Conservation (phyloP, 1,140 invertebrate genomes). For the Spodoptera litura region DNA sequence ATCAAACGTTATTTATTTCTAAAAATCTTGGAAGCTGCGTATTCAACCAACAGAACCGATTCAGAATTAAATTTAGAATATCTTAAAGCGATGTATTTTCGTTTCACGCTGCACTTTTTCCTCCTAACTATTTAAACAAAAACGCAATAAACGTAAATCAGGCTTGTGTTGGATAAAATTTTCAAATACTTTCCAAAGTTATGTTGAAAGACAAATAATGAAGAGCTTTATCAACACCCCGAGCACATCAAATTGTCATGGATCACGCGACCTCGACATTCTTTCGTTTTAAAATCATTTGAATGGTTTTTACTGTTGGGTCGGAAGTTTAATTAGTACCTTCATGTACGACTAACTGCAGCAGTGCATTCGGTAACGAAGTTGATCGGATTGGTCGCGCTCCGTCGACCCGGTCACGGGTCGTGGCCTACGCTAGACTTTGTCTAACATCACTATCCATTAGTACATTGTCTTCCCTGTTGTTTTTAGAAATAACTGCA, state of each 20-base stretch:
- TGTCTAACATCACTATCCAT: conserved; percentile 43
- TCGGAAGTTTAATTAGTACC: conserved; percentile 14
- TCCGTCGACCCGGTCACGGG: conserved; percentile 61
- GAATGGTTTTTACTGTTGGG: not conserved
- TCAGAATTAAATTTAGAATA: not conserved
- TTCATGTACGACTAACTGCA: conserved; percentile 7
- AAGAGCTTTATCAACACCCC: not conserved
- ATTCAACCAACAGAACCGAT: not conserved
- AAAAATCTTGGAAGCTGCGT: not conserved
- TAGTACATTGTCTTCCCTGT: conserved; percentile 40
- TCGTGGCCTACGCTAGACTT: conserved; percentile 51
- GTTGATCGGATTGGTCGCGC: conserved; percentile 63
- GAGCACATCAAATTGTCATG: conserved; percentile 6
- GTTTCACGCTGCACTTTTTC: not conserved
- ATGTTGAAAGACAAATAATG: not conserved
- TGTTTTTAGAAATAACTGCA: conserved; percentile 30
- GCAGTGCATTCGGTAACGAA: conserved; percentile 59
- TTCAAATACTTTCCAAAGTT: not conserved
- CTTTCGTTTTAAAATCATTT: not conserved
- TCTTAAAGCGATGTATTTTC: not conserved
- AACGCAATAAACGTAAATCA: not conserved
- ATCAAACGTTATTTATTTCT: not conserved
- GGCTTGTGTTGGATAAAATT: not conserved
- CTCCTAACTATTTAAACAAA: not conserved
- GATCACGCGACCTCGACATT: conserved; percentile 9